phyloP scores from a whole-genome alignment of 2,797 vertebrate species.

The Macropus fuliginosus region DNA sequence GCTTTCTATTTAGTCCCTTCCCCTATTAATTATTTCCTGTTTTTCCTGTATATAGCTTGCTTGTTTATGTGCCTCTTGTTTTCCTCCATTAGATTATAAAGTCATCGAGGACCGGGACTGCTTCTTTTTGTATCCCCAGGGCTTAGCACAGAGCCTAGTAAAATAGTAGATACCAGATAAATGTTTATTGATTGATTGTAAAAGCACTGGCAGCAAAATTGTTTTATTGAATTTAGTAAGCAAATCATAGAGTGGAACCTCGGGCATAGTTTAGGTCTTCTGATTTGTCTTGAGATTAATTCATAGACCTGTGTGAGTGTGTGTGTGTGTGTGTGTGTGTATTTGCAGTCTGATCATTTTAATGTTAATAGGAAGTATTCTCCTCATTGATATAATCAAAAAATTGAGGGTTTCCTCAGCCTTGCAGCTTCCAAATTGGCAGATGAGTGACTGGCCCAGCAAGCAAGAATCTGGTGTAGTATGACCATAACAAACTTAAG shows the following conservation, averaged over 20 bases:
- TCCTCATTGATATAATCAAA: not conserved
- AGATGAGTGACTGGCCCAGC: conserved; percentile 1
- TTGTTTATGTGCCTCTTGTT: not conserved
- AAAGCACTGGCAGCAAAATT: conserved; percentile 29
- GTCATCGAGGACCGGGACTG: not conserved
- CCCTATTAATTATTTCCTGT: not conserved
- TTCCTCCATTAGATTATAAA: not conserved
- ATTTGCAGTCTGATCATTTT: conserved; percentile 65
- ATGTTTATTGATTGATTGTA: not conserved
- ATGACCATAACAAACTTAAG: conserved; percentile 44
- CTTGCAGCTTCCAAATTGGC: conserved; percentile 63
- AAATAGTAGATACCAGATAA: not conserved
- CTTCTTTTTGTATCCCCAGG: not conserved
- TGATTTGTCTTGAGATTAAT: conserved; percentile 31
- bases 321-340: not conserved
- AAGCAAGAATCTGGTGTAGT: conserved; percentile 34
- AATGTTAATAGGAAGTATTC: conserved; percentile 38
- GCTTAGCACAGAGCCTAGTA: not conserved
- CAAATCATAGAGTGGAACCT: conserved; percentile 63
- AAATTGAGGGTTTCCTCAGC: conserved; percentile 73
- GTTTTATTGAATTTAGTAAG: conserved; percentile 57
- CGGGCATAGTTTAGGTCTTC: conserved; percentile 41
- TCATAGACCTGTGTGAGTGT: not conserved
- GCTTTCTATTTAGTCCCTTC: not conserved
- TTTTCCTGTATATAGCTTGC: not conserved